Percentiles rank a stretch among this genome's conserved stretches.
phyloP scores from a whole-genome alignment of 2,797 vertebrate genomes.

The Gadopsis bispinosus region DNA sequence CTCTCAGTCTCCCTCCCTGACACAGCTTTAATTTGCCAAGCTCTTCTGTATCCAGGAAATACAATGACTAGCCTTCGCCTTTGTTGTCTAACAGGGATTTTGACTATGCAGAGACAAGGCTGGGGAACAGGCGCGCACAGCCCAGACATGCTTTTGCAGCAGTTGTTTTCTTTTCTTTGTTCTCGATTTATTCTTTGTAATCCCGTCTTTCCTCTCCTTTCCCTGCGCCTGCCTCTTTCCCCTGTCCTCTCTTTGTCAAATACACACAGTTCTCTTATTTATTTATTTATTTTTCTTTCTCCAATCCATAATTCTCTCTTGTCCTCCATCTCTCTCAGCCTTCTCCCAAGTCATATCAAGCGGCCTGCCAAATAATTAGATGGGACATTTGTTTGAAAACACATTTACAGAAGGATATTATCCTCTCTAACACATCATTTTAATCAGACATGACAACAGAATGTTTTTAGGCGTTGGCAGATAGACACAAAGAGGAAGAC shows the following conservation, averaged over 20 bases:
- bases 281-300: constrained; percentile 57
- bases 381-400: constrained; percentile 80
- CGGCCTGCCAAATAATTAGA: constrained; percentile 78
- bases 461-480: constrained; percentile 65
- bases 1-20: constrained; percentile 56
- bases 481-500: constrained; percentile 49
- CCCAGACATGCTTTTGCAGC: constrained; percentile 72
- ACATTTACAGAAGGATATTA: constrained; percentile 80
- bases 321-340: constrained; percentile 36
- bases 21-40: constrained; percentile 78
- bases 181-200: constrained; percentile 72
- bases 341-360: constrained; percentile 69
- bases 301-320: constrained; percentile 36
- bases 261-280: constrained; percentile 22
- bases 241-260: constrained; percentile 55
- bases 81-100: constrained; percentile 81
- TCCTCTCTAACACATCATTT: constrained; percentile 65
- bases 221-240: constrained; percentile 39
- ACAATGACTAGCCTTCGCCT: constrained; percentile 71
- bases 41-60: constrained; percentile 77
- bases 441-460: constrained; percentile 71
- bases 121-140: constrained; percentile 59
- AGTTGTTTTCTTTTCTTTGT: constrained; percentile 75
- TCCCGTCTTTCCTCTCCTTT: constrained; percentile 63
- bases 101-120: constrained; percentile 73